A percentile compares a stretch with the other conserved stretches of the same genome.
phyloP scores from a whole-genome alignment of 2,113 vertebrate genomes.

The Raja brachyura region DNA sequence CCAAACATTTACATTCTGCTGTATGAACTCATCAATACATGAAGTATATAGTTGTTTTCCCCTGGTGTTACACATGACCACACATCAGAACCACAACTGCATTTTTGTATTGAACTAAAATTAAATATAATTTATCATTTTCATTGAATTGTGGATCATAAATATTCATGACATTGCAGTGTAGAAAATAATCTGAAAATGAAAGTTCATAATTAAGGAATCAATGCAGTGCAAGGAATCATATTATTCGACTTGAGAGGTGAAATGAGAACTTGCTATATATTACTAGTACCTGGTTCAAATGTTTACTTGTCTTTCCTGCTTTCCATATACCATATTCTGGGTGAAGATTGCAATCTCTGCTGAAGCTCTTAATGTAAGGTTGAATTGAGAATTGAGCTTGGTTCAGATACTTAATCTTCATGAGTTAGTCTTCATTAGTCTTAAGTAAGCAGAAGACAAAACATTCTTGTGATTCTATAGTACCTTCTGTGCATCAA shows the following conservation, averaged over 20 bases:
- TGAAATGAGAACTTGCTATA: neutral
- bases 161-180: neutral
- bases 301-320: neutral
- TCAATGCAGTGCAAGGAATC: neutral
- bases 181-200: neutral
- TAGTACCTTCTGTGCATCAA: neutral
- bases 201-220: neutral
- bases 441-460: neutral
- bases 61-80: neutral
- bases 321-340: neutral
- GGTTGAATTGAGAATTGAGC: neutral
- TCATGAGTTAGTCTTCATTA: neutral
- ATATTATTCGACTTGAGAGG: neutral
- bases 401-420: neutral
- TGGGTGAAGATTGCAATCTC: neutral
- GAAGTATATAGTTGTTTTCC: neutral
- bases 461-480: neutral
- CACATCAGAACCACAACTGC: neutral
- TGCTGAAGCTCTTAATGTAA: neutral
- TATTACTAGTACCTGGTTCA: neutral
- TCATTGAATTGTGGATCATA: neutral
- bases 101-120: slow-evolving; percentile 27
- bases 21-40: neutral
- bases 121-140: neutral
- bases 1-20: neutral